Conservation (phyloP, 2,113 vertebrate species). For the Drymodes brunneopygia region DNA sequence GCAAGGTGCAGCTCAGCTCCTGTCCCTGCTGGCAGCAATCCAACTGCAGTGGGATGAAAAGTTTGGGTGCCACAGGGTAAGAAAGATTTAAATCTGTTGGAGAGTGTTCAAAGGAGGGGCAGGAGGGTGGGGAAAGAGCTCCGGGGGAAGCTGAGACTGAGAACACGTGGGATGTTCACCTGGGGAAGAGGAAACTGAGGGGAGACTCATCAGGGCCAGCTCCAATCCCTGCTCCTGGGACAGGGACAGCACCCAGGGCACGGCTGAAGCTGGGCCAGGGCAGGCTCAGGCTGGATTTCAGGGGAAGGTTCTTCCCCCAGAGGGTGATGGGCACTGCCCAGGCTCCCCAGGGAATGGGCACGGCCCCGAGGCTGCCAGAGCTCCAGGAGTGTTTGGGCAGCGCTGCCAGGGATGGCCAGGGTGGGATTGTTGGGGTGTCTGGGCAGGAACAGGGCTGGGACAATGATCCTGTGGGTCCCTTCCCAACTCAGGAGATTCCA, state of each 20-base stretch:
- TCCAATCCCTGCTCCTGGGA: not conserved
- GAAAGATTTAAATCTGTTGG: not conserved
- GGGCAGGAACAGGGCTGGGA: accelerated
- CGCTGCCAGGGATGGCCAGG: not conserved
- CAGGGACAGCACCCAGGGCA: not conserved
- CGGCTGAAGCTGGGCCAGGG: not conserved
- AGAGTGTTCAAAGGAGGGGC: not conserved
- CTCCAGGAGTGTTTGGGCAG: not conserved
- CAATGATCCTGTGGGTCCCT: accelerated
- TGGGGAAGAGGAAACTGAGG: not conserved
- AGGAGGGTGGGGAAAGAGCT: not conserved
- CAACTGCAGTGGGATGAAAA: not conserved
- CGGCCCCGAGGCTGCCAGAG: not conserved
- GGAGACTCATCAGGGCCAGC: not conserved
- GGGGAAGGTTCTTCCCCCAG: not conserved
- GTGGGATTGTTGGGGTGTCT: not conserved
- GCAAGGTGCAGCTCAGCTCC: not conserved
- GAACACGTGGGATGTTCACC: not conserved
- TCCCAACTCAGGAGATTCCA: not conserved
- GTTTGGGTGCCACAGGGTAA: not conserved
- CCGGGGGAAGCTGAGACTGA: not conserved
- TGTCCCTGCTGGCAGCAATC: not conserved
- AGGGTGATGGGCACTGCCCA: not conserved
- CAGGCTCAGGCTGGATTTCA: not conserved
- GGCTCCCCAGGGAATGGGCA: not conserved